Evolutionary conservation across 2,113 vertebrate genomes (phyloP).

Genomic region (Rhadina sibilatrix): DNA sequence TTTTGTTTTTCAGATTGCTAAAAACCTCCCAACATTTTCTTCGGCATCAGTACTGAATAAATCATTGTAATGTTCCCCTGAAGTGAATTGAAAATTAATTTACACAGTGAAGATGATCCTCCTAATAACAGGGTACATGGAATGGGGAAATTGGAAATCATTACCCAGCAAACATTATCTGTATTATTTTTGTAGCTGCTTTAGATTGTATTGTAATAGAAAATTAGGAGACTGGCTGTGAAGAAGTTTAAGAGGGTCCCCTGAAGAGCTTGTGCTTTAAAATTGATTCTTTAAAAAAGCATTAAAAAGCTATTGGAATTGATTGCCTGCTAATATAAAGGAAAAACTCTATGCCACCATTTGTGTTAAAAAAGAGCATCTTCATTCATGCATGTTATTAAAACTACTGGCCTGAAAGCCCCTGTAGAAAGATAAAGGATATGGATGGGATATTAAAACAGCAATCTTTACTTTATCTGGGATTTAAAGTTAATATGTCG

Average conservation of each 20-base stretch:
- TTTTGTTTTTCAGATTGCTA: conserved; percentile 81
- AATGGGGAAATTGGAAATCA: conserved; percentile 90
- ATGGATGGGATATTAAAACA: conserved; percentile 81
- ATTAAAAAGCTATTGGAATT: conserved; percentile 90
- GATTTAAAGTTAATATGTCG: conserved; percentile 79
- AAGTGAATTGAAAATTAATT: conserved; percentile 96
- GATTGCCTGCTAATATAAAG: conserved; percentile 89
- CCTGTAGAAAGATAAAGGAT: conserved; percentile 81
- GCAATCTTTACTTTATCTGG: conserved; percentile 80
- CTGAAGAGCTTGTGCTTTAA: conserved; percentile 83
- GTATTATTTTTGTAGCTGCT: conserved; percentile 86
- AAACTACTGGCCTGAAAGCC: conserved; percentile 86
- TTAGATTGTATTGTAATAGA: conserved; percentile 83
- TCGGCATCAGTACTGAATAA: conserved; percentile 78
- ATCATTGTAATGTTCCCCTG: conserved; percentile 88
- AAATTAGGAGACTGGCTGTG: conserved; percentile 81
- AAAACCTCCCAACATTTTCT: conserved; percentile 79
- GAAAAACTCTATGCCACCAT: conserved; percentile 80
- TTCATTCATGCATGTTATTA: conserved; percentile 94
- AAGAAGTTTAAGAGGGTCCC: conserved; percentile 81
- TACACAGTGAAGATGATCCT: conserved; percentile 85
- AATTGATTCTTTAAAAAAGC: conserved; percentile 84
- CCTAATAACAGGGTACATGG: conserved; percentile 88
- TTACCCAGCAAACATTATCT: conserved; percentile 91
- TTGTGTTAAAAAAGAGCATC: conserved; percentile 82